Conservation (phyloP, 2,797 vertebrate species). For the Ara ararauna region DNA sequence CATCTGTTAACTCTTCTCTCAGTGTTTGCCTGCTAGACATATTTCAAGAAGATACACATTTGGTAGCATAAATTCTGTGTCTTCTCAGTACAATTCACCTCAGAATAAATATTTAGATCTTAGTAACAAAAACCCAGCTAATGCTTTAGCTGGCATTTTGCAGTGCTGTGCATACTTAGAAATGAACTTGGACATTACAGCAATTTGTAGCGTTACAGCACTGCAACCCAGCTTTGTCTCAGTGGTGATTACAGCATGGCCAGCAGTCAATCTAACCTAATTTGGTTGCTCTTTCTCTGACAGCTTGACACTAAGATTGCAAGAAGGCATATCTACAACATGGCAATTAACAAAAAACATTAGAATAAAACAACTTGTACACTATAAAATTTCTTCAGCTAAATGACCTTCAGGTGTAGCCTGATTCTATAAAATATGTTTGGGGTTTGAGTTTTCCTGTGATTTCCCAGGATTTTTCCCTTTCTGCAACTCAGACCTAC, state of each 20-base stretch:
- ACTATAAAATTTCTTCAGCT: background rate
- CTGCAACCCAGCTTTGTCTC: background rate
- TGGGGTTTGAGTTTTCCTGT: background rate
- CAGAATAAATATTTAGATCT: conserved; percentile 25
- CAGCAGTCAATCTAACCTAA: conserved; percentile 32
- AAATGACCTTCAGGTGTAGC: background rate
- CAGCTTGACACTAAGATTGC: conserved; percentile 14
- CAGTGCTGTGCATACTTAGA: background rate
- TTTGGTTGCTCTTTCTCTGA: conserved; percentile 41
- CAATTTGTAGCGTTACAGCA: background rate
- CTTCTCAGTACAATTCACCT: background rate
- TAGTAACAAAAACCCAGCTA: conserved; percentile 5
- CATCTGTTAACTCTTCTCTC: conserved; percentile 54
- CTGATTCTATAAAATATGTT: background rate
- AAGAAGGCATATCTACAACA: conserved; percentile 21
- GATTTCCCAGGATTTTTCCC: background rate
- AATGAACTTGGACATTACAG: background rate
- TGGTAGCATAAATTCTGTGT: background rate
- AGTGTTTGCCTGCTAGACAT: background rate
- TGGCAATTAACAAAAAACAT: background rate
- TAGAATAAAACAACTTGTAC: background rate
- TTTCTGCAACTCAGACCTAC: background rate
- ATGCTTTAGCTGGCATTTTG: background rate
- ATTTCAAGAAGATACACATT: background rate
- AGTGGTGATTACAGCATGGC: background rate